Conservation (phyloP, 2,888 invertebrate species). For the Catocala sponsa region DNA sequence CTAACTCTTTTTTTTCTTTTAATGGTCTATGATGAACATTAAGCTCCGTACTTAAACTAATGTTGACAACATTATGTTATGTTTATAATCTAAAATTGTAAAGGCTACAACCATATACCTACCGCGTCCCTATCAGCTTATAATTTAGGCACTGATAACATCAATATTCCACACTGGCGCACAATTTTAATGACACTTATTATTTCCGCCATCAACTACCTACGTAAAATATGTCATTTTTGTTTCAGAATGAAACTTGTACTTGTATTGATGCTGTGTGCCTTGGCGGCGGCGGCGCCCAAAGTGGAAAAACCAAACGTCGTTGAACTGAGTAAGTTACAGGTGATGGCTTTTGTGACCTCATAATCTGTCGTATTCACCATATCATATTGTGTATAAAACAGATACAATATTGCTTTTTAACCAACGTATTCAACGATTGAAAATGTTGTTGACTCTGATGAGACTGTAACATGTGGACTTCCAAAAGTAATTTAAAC, state of each 20-base stretch:
- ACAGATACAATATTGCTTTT: too few relatives aligned
- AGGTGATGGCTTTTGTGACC: too few relatives aligned
- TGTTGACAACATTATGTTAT: too few relatives aligned
- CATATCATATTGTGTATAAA: not conserved
- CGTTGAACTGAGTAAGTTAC: constrained; percentile 42
- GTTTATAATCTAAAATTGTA: too few relatives aligned
- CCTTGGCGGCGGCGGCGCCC: constrained; percentile 67
- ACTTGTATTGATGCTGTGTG: constrained; percentile 65
- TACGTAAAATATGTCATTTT: constrained; percentile 30
- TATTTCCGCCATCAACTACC: constrained; percentile 33
- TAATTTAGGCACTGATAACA: constrained; percentile 36
- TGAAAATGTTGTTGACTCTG: too few relatives aligned
- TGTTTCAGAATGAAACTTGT: constrained; percentile 74
- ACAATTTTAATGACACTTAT: constrained; percentile 31
- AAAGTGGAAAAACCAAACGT: constrained; percentile 40
- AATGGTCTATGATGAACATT: too few relatives aligned
- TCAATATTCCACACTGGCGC: constrained; percentile 23
- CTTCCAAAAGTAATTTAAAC: too few relatives aligned
- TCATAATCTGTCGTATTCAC: not conserved
- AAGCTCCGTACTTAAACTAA: too few relatives aligned
- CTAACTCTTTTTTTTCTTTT: too few relatives aligned
- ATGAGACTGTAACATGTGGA: too few relatives aligned
- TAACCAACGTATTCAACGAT: too few relatives aligned
- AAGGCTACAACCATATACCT: not conserved
- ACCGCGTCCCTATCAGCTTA: constrained; percentile 1